Percentiles rank a stretch among this genome's conserved stretches.
Conservation (phyloP, 2,888 invertebrate species). For the Aporophyla nigra region DNA sequence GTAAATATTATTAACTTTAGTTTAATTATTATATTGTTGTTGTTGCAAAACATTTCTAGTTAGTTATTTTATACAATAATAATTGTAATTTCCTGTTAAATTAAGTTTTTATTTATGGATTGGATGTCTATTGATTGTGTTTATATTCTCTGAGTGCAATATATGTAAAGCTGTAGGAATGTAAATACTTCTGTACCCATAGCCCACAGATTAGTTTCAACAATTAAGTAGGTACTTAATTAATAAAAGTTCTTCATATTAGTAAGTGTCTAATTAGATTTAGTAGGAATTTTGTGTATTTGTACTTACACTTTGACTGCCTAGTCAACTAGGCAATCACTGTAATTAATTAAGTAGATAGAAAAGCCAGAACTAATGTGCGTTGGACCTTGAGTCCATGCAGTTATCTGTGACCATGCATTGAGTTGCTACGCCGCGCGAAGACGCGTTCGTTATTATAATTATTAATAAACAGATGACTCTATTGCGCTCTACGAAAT, state of each 20-base stretch:
- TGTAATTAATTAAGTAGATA: background rate
- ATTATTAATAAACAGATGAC: constrained; percentile 16
- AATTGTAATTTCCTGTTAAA: background rate
- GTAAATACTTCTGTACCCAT: background rate
- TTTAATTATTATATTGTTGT: constrained; percentile 42
- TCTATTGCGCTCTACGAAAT: background rate
- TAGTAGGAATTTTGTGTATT: constrained; percentile 4
- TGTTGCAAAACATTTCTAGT: constrained; percentile 15
- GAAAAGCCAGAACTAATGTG: constrained; percentile 13
- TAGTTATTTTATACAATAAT: constrained; percentile 14
- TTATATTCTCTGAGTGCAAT: background rate
- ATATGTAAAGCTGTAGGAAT: too few relatives aligned
- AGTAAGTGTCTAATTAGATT: background rate
- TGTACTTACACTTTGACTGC: background rate
- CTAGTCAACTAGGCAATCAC: background rate
- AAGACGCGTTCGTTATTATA: constrained; percentile 1
- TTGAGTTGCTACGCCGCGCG: constrained; percentile 1
- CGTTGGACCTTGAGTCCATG: constrained; percentile 19
- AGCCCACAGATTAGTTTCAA: background rate
- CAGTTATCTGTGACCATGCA: constrained; percentile 13
- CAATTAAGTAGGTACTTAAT: background rate
- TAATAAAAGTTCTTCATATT: background rate
- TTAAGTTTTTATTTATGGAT: background rate
- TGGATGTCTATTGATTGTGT: background rate
- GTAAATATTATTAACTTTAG: constrained; percentile 57